Evolutionary conservation across 2,888 invertebrate genomes (phyloP).

Genomic region (Thyatira batis): DNA sequence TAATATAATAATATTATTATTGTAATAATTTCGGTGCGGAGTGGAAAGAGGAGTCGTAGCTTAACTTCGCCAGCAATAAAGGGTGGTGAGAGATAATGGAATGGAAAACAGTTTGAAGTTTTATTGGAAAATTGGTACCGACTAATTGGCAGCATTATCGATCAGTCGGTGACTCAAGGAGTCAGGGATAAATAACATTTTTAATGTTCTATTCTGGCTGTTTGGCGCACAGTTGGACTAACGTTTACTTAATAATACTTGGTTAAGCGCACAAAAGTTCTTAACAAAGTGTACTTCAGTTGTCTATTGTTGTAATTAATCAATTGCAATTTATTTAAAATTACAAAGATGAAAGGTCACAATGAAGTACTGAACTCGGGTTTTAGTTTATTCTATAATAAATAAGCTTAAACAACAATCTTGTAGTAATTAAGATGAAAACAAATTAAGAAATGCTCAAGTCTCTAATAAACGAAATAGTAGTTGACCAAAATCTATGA

Average conservation of each 20-base stretch:
- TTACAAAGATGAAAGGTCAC: not conserved
- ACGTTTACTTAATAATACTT: conserved; percentile 17
- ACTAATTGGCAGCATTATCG: conserved; percentile 81
- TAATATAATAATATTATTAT: conserved; percentile 83
- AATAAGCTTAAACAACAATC: not conserved
- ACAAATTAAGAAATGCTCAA: not conserved
- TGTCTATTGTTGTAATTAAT: not conserved
- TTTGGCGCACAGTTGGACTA: conserved; percentile 29
- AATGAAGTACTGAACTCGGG: not conserved
- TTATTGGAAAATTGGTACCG: conserved; percentile 81
- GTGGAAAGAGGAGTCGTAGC: conserved; percentile 75
- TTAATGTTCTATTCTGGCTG: conserved; percentile 49
- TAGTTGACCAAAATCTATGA: not conserved
- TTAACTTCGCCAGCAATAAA: conserved; percentile 80
- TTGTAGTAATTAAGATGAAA: not conserved
- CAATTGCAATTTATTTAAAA: not conserved
- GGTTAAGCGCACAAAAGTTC: conserved; percentile 39
- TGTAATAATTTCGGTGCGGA: conserved; percentile 79
- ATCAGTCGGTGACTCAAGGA: conserved; percentile 65
- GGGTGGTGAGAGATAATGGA: conserved; percentile 81
- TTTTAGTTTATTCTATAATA: not conserved
- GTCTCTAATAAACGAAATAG: no score
- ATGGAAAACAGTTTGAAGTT: conserved; percentile 83
- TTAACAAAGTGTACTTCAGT: conserved; percentile 31
- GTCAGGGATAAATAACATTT: conserved; percentile 51